Base-by-base conservation (phyloP, 2,797 vertebrate genomes). In the Schizopygopsis malacanthus region DNA sequence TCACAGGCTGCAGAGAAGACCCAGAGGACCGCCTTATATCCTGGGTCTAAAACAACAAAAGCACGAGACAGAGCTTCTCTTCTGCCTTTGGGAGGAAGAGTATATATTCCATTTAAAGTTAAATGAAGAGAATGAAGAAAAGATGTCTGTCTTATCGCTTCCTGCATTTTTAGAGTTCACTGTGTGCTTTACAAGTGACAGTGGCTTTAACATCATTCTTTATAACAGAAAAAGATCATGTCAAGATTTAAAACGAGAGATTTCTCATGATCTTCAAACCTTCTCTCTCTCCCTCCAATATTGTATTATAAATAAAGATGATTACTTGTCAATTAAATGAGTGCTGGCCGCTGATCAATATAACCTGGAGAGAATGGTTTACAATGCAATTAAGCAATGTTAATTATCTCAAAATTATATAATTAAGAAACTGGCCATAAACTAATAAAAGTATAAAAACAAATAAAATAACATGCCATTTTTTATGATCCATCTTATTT, bases 51-150 rank as follows among this genome's bases (percentile, higher is more conserved):
- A 83, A 50, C 69, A 71, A 28, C 33, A 33, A 33, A 2, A 33
- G 39, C 37, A 37, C 50, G 79, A 50, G 82, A 72, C 65, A 37
- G 37, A 28, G 15, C 16, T 84, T 70, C 76, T 59, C 12, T 72
- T 50, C 50, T 52, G 50, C 50, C 50, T 52, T 43, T 43, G 54
- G 39, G 72, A 22, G 70, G 59, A 75, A 33, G 15, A 52, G 50
- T 52, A 47, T 63, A 47, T 47, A 83, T 79, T 63, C 37, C 65
- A 77, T 71, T 81, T 65, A 50, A 73, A 84, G 82, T 59, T 81
- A 70, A 76, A 83, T 65, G 67, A 82, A 84, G 47, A 71, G 20
- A 82, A 79, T 52, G 15, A 52, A 52, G 65, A 71, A 81, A 82
- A 84, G 39, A 81, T 81, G 70, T 3, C 22, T 0, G 5, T 39